phyloP scores from a whole-genome alignment of 2,797 vertebrate species.

The Sparidentex hasta region DNA sequence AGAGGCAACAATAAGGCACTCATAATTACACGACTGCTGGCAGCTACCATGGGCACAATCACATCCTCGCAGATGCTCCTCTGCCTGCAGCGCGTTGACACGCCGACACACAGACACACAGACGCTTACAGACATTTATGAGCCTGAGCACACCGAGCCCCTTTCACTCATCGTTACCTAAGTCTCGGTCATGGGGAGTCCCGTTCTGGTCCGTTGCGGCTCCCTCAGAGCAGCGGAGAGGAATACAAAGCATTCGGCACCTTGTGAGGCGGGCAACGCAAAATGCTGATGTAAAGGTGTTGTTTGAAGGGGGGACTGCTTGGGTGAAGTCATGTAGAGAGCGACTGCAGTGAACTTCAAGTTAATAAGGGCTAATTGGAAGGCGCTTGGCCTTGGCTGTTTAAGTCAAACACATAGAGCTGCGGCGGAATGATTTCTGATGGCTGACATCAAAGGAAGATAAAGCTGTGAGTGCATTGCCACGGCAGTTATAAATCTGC shows the following conservation, averaged over 20 bases:
- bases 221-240: constrained; percentile 18
- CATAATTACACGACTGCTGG: constrained; percentile 58
- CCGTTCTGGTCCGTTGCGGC: constrained; percentile 24
- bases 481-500: constrained; percentile 43
- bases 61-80: constrained; percentile 45
- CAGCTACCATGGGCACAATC: constrained; percentile 60
- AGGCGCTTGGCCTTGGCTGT: constrained; percentile 60
- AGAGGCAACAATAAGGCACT: constrained; percentile 41
- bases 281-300: constrained; percentile 60
- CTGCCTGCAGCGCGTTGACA: constrained; percentile 26
- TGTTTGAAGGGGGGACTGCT: constrained; percentile 43
- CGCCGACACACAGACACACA: constrained; percentile 9
- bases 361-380: constrained; percentile 67
- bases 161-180: constrained; percentile 52
- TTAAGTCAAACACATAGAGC: constrained; percentile 51
- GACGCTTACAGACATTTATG: constrained; percentile 25
- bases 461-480: constrained; percentile 47
- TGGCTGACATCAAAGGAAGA: constrained; percentile 59
- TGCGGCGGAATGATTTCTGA: constrained; percentile 51
- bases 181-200: constrained; percentile 41
- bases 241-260: constrained; percentile 50
- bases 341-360: constrained; percentile 55
- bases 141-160: constrained; percentile 32
- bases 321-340: constrained; percentile 31
- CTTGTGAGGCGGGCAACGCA: constrained; percentile 60